Conservation (phyloP, 1,140 invertebrate genomes). For the Charaxes varanes region DNA sequence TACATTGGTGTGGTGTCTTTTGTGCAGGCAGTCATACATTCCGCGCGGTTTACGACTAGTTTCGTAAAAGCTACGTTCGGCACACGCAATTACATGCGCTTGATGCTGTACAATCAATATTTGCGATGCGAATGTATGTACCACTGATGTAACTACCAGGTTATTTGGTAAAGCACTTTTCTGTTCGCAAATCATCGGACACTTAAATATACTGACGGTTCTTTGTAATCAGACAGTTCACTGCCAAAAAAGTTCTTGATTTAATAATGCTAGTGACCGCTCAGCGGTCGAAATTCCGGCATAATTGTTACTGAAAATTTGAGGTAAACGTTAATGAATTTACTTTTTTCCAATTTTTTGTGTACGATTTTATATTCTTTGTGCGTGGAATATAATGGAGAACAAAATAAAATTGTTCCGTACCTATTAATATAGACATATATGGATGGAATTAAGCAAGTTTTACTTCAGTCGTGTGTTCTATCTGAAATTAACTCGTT, state of each 20-base stretch:
- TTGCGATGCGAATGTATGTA: slow-evolving; percentile 54
- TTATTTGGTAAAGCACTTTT: slow-evolving; percentile 27
- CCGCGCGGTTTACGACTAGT: slow-evolving; percentile 66
- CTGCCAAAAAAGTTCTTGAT: not conserved
- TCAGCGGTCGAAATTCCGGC: no score
- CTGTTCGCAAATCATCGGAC: slow-evolving; percentile 12
- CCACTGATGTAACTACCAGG: slow-evolving; percentile 38
- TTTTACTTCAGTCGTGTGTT: no score
- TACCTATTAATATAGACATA: no score
- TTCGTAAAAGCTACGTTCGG: slow-evolving; percentile 66
- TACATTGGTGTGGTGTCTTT: not conserved
- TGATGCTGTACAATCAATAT: slow-evolving; percentile 64
- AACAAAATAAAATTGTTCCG: no score
- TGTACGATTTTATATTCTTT: no score
- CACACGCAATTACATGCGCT: slow-evolving; percentile 69
- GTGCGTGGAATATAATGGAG: no score
- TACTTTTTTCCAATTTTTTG: no score
- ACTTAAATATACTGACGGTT: slow-evolving; percentile 3
- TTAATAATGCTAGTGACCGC: slow-evolving; percentile 5
- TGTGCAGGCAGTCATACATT: slow-evolving; percentile 28
- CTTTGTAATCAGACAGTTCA: slow-evolving; percentile 4
- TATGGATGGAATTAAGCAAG: no score
- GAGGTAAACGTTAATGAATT: no score
- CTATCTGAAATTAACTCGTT: no score
- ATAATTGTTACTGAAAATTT: no score